These are phyloP conservation scores for Ispidina lecontei DNA, from an alignment of 2,797 vertebrate genomes.

Conservation along the genomic window DNA sequence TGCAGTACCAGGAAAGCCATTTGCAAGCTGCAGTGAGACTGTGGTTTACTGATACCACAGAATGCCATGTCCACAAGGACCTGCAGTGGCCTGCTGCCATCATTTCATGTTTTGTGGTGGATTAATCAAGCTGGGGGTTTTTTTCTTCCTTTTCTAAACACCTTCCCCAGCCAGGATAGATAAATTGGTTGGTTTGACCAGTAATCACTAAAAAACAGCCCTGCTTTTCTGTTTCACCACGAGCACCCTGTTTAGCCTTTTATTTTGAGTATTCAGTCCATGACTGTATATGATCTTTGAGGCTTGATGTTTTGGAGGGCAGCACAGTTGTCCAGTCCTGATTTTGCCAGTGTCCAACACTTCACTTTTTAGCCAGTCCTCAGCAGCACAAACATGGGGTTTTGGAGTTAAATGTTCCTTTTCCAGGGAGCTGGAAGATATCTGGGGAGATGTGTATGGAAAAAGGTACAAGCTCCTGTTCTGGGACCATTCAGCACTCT, in stretches of 20 bases:
- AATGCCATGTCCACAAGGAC: accelerated
- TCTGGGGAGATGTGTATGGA: background rate
- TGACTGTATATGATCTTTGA: background rate
- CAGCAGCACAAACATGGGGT: accelerated
- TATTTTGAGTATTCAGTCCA: background rate
- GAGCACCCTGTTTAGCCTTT: background rate
- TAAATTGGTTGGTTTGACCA: background rate
- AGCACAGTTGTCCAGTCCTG: background rate
- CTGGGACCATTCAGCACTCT: background rate
- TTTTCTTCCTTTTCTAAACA: background rate
- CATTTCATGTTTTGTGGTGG: background rate
- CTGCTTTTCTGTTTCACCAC: background rate
- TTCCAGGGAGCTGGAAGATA: background rate
- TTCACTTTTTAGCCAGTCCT: background rate
- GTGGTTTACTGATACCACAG: background rate
- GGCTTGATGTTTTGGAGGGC: background rate
- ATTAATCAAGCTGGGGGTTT: background rate
- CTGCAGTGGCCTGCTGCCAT: background rate
- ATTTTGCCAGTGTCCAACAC: background rate
- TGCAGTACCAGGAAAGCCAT: background rate
- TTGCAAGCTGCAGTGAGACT: background rate
- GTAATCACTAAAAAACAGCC: background rate
- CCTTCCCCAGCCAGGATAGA: background rate
- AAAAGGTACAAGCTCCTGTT: background rate
- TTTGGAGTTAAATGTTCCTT: background rate